Percentiles rank a stretch among this genome's conserved stretches.
Evolutionary conservation across 2,888 invertebrate species (phyloP).

Genomic region (Heliothis peltigera): DNA sequence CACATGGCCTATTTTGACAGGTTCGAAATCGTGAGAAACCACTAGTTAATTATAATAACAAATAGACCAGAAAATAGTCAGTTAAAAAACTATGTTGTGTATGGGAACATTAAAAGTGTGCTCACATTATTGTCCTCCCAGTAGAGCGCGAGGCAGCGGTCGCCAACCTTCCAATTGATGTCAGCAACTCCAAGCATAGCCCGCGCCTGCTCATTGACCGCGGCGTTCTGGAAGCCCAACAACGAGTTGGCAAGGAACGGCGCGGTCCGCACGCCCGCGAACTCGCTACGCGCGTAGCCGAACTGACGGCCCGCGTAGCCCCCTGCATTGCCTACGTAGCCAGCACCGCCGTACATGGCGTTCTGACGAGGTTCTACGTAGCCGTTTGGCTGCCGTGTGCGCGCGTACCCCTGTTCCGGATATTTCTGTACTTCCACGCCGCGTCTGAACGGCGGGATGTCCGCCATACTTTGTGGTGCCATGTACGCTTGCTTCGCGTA

Average conservation of each 20-base stretch:
- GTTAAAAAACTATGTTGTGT: no score
- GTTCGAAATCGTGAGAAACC: no score
- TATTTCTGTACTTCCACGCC: slow-evolving; percentile 74
- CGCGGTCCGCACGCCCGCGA: slow-evolving; percentile 72
- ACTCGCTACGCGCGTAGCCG: slow-evolving; percentile 74
- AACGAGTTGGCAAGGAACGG: slow-evolving; percentile 84
- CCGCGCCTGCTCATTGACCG: slow-evolving; percentile 87
- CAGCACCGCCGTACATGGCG: slow-evolving; percentile 49
- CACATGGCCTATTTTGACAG: no score
- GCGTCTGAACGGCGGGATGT: slow-evolving; percentile 75
- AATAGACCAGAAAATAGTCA: no score
- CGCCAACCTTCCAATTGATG: slow-evolving; percentile 93
- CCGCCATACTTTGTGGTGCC: slow-evolving; percentile 72
- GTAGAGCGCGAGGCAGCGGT: slow-evolving; percentile 96
- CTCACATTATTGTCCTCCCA: slow-evolving; percentile 97
- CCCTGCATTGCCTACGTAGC: slow-evolving; percentile 50
- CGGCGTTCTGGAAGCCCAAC: slow-evolving; percentile 87
- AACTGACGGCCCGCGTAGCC: slow-evolving; percentile 73
- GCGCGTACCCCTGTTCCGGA: slow-evolving; percentile 76
- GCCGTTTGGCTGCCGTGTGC: slow-evolving; percentile 77
- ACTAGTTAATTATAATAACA: no score
- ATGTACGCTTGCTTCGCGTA: slow-evolving; percentile 63
- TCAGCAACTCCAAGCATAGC: slow-evolving; percentile 89
- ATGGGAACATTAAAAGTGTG: slow-evolving; percentile 9
- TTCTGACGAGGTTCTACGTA: slow-evolving; percentile 78